A percentile compares a stretch with the other conserved stretches of the same genome.
Evolutionary conservation across 2,113 vertebrate species (phyloP).

Genomic region (Tyto alba): DNA sequence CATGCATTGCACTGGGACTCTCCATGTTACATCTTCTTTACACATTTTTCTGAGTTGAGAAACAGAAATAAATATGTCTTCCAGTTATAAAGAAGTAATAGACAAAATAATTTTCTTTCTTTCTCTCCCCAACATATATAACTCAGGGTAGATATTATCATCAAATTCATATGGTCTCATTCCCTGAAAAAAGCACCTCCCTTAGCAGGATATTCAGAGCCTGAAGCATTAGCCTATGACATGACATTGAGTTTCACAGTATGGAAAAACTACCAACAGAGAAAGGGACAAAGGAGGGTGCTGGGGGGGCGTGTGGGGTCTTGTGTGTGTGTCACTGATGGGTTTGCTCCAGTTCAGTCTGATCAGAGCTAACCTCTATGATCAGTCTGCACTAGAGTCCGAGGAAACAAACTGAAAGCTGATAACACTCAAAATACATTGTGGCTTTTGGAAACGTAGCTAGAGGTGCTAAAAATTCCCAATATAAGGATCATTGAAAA

Average conservation of each 20-base stretch:
- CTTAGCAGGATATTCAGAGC: not conserved
- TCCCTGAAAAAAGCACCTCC: not conserved
- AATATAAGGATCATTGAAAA: not conserved
- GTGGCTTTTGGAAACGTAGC: not conserved
- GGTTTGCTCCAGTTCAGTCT: not conserved
- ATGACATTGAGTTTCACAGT: not conserved
- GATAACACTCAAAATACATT: not conserved
- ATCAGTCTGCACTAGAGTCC: not conserved
- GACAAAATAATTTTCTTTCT: not conserved
- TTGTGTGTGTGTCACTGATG: not conserved
- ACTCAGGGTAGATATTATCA: not conserved
- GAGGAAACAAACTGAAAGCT: not conserved
- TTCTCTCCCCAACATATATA: not conserved
- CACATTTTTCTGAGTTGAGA: not conserved
- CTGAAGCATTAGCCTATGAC: not conserved
- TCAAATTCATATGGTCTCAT: not conserved
- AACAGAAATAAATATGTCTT: not conserved
- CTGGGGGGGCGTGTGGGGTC: no score
- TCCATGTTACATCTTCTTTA: not conserved
- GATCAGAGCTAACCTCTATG: not conserved
- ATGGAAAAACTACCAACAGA: not conserved
- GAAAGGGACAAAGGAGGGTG: not conserved
- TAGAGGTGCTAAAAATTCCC: not conserved
- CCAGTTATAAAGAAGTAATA: not conserved
- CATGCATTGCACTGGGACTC: not conserved